These are phyloP conservation scores for Clarias gariepinus DNA, from an alignment of 2,113 vertebrate species.

Conservation along the genomic window DNA sequence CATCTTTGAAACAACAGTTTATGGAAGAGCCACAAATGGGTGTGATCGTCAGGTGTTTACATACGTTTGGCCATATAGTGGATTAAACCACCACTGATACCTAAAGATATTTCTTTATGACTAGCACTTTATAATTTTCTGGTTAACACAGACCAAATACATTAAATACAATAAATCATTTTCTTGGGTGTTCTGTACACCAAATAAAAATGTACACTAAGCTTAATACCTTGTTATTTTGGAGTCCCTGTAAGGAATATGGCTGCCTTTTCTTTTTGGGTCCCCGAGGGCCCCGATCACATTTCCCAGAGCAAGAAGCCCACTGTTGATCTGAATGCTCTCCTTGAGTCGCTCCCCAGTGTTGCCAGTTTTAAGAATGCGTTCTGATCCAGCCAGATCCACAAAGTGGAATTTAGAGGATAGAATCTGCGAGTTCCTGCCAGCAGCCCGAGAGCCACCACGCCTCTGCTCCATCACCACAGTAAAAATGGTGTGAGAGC, in stretches of 20 bases:
- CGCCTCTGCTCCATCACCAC: conserved; percentile 93
- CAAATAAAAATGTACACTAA: neutral
- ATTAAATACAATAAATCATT: neutral
- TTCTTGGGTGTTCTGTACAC: neutral
- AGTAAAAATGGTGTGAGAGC: conserved; percentile 93
- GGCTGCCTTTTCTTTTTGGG: conserved; percentile 85
- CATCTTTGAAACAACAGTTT: neutral
- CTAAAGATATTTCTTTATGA: neutral
- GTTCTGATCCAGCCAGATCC: conserved; percentile 91
- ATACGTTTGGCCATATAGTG: neutral
- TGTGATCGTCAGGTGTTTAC: neutral
- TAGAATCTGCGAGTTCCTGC: conserved; percentile 70
- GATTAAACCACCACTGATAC: neutral
- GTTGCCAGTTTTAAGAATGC: conserved; percentile 90
- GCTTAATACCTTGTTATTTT: conserved; percentile 90
- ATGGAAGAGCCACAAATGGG: neutral
- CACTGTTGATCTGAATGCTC: conserved; percentile 96
- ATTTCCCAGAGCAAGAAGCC: conserved; percentile 90
- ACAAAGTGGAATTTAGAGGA: conserved; percentile 97
- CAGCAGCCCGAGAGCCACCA: conserved; percentile 66
- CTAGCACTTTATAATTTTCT: neutral
- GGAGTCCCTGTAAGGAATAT: conserved; percentile 96
- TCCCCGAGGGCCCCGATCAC: conserved; percentile 95
- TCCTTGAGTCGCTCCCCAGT: conserved; percentile 91
- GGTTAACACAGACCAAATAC: neutral